Percentiles rank a stretch among this genome's conserved stretches.
phyloP scores from a whole-genome alignment of 92 coral and sea anemone genomes.

The Parazoanthus swiftii region DNA sequence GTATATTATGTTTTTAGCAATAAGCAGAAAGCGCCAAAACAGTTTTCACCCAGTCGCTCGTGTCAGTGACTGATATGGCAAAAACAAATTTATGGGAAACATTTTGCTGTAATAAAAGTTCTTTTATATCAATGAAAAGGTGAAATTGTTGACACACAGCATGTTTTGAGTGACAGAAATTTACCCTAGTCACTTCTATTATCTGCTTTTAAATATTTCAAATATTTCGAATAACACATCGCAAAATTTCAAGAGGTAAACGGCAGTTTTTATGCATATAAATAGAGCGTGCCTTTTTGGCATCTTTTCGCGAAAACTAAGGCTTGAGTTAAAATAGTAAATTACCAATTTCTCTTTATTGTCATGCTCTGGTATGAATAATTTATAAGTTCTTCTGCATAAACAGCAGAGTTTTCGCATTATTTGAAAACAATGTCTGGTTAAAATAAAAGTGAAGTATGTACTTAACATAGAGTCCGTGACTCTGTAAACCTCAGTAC shows the following conservation, averaged over 20 bases:
- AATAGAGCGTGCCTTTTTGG: not conserved
- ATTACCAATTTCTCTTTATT: not conserved
- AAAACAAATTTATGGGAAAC: not conserved
- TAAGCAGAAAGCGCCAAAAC: not conserved
- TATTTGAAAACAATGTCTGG: not conserved
- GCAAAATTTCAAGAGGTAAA: not conserved
- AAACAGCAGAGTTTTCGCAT: not conserved
- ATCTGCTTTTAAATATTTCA: not conserved
- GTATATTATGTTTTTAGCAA: not conserved
- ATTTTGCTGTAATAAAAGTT: not conserved
- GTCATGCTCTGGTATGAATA: too few species aligned
- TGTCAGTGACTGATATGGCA: not conserved
- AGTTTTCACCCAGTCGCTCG: not conserved
- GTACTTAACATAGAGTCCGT: not conserved
- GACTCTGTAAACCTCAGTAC: not conserved
- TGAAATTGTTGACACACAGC: not conserved
- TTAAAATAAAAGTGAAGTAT: constrained; percentile 7
- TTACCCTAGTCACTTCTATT: not conserved
- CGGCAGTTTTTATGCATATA: not conserved
- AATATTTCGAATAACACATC: too few species aligned
- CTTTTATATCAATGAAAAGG: not conserved
- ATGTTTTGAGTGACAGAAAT: not conserved
- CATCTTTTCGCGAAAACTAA: not conserved
- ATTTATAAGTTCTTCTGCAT: not conserved
- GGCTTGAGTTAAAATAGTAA: not conserved